A percentile compares a stretch with the other conserved stretches of the same genome.
Conservation (phyloP, 1,140 invertebrate genomes). For the Orchestia grillus region DNA sequence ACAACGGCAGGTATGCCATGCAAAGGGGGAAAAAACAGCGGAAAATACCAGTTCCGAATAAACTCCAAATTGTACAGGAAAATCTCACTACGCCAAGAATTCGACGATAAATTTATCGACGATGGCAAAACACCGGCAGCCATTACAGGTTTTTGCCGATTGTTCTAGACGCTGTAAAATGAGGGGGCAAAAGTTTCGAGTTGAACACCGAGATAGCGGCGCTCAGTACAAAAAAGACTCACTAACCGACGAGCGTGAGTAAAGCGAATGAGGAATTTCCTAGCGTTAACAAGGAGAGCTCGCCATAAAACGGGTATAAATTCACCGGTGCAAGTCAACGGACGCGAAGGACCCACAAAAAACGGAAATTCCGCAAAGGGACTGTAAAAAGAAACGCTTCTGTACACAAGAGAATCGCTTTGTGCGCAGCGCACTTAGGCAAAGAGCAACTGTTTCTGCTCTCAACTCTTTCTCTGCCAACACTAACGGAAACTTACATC, state of each 20-base stretch:
- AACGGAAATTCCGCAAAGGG: not conserved
- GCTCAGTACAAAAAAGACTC: constrained; percentile 7
- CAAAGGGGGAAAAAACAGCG: not conserved
- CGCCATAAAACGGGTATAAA: constrained; percentile 52
- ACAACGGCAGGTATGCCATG: not conserved
- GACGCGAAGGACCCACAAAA: constrained; percentile 2
- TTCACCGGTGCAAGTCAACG: constrained; percentile 21
- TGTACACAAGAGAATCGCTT: not conserved
- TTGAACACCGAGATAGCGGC: constrained; percentile 52
- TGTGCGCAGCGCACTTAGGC: not conserved
- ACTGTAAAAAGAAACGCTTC: not conserved
- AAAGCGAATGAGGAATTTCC: constrained; percentile 40
- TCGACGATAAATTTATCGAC: constrained; percentile 45
- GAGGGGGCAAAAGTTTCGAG: constrained; percentile 42
- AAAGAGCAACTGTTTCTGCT: not conserved
- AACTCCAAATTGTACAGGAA: not conserved
- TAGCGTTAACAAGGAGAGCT: constrained; percentile 34
- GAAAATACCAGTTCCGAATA: not conserved
- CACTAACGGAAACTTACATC: not conserved
- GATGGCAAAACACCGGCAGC: constrained; percentile 51
- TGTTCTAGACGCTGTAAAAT: constrained; percentile 51
- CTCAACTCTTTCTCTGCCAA: not conserved
- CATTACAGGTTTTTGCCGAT: constrained; percentile 54
- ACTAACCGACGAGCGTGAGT: constrained; percentile 16
- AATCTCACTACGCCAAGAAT: constrained; percentile 50